Base-by-base conservation (phyloP, 2,888 invertebrate species). In the Cinara cedri region DNA sequence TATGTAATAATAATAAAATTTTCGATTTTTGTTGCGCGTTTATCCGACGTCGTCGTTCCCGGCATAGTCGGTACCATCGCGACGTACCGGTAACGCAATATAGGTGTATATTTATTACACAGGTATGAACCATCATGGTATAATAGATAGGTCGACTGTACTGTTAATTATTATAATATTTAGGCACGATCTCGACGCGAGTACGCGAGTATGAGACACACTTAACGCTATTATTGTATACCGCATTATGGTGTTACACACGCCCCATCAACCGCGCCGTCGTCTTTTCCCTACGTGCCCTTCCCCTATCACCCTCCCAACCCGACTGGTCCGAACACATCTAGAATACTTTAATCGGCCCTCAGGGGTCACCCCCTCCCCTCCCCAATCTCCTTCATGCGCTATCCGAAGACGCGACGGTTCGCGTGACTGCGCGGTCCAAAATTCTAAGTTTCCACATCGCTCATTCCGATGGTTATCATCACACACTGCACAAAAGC, bases 401-500 rank as follows among this genome's bases (percentile, higher is more conserved):
- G 34, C 34, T 6, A 34, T 3, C 34, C 34, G 34, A 34, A 3
- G 34, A 34, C 34, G 34, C 34, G 34, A 34, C 34, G 34, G 62
- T 72, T 72, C 6, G 72, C 72, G 76, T 68, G 65, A 75, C 65
- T 75, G 13, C 57, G 76, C 57, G 76, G 66, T 66, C 76, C 55
- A 46, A 68, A 76, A 76, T 76, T 60, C 70, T 60, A 78, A 78
- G 68, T 78, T 78, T 78, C 68, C 78, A 51, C 78, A 78, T 78
- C 68, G 51, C 78, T 78, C 78, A 78, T 70, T 78, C 60, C 60
- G 78, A 78, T 78, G 60, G 60, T 78, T 78, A 78, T 78, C 78
- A 70, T 6, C 34, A 34, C 6, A 34, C 34, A 34, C 34, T 6
- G 6, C 78, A 78, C 78, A 51, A 70, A 78, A 78, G 78, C 78